Percentiles rank a stretch among this genome's conserved stretches.
Evolutionary conservation across 2,888 invertebrate genomes (phyloP).

Genomic region (Crocallis elinguaria): DNA sequence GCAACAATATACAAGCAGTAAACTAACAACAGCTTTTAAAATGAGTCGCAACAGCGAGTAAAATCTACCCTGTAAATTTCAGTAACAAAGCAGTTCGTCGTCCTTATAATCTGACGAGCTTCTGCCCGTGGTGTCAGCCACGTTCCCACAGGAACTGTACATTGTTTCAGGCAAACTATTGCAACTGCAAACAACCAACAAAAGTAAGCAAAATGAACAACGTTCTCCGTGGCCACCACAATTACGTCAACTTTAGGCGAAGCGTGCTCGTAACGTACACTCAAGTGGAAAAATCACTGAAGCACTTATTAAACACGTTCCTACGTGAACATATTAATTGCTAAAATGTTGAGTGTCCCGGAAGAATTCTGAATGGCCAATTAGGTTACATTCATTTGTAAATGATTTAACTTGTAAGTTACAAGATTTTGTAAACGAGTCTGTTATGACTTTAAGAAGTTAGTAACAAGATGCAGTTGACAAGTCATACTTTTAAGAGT

Average conservation of each 20-base stretch:
- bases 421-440: constrained; percentile 20
- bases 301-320: constrained; percentile 16
- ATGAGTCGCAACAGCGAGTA: no score
- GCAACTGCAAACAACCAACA: constrained; percentile 15
- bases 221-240: background rate
- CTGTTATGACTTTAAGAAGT: background rate
- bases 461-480: background rate
- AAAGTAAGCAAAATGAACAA: constrained; percentile 15
- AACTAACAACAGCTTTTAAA: no score
- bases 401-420: constrained; percentile 19
- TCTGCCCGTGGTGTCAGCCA: no score
- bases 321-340: constrained; percentile 22
- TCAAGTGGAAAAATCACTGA: constrained; percentile 33
- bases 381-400: constrained; percentile 17
- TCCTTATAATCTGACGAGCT: no score
- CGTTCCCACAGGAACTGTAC: no score
- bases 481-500: no score
- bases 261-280: constrained; percentile 25
- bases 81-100: no score
- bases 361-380: constrained; percentile 20
- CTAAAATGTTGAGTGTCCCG: constrained; percentile 23
- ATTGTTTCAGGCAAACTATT: constrained; percentile 10
- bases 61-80: no score
- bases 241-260: constrained; percentile 14
- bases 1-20: no score